These are phyloP conservation scores for Gymnocephalus cernua DNA, from an alignment of 2,113 vertebrate genomes.

Conservation along the genomic window DNA sequence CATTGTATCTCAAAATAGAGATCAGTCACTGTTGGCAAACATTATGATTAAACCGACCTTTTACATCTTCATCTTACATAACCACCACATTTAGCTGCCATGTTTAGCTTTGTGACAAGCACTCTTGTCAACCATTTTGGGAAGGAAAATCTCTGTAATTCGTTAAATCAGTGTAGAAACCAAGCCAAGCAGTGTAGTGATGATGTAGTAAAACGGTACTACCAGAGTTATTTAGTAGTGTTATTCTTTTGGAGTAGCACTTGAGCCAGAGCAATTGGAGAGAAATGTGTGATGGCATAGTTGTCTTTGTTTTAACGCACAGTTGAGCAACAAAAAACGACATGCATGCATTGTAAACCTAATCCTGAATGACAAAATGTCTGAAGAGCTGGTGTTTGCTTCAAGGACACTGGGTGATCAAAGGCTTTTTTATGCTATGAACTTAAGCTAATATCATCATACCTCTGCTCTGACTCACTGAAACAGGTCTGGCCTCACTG, in stretches of 20 bases:
- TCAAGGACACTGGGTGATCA: constrained; percentile 15
- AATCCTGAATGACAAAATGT: constrained; percentile 16
- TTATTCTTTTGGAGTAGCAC: not conserved
- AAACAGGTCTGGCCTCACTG: constrained; percentile 12
- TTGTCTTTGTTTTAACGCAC: constrained; percentile 6
- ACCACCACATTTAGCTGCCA: constrained; percentile 33
- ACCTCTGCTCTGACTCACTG: constrained; percentile 11
- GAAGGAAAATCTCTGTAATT: constrained; percentile 13
- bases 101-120: constrained; percentile 12
- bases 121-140: constrained; percentile 13
- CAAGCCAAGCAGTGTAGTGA: constrained; percentile 1
- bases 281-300: constrained; percentile 20
- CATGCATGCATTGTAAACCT: constrained; percentile 12
- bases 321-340: constrained; percentile 23
- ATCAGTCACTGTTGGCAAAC: constrained; percentile 38
- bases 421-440: not conserved
- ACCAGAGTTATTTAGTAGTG: not conserved
- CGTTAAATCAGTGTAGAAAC: not conserved
- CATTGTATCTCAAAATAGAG: constrained; percentile 29
- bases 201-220: not conserved
- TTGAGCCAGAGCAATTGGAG: not conserved
- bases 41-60: constrained; percentile 27
- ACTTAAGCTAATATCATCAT: not conserved
- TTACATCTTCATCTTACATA: constrained; percentile 38
- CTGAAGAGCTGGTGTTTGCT: constrained; percentile 17